Evolutionary conservation across 2,888 invertebrate species (phyloP), one percentile per base, ranked within the genome.

Genomic region (Xylocampa areola): DNA sequence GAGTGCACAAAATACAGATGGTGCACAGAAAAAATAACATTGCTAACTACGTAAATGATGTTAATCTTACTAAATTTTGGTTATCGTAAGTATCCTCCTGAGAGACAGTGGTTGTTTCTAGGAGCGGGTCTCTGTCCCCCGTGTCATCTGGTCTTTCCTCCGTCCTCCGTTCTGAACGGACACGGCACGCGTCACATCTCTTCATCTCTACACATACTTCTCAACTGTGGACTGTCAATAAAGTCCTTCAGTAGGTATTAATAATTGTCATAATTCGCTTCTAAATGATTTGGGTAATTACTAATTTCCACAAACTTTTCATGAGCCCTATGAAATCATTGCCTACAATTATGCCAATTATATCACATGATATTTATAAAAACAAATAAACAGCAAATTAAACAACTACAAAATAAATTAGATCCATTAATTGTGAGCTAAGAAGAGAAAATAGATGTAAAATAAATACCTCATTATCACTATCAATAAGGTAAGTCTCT

Each of bases 121-220:
- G 82, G 72, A 93, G 88, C 45, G 90, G 91, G 77, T 89, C 89
- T 57, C 87, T 82, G 81, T 89, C 90, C 54, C 85, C 84, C 39
- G 79, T 79, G 39, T 68, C 68, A 37, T 72, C 73, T 30, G 71
- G 64, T 47, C 69, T 80, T 74, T 73, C 73, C 68, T 81, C 81
- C 68, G 76, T 80, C 80, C 82, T 87, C 85, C 87, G 82, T 71
- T 90, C 89, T 59, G 88, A 82, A 79, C 86, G 88, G 67, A 75
- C 79, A 80, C 85, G 85, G 86, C 88, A 89, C 78, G 82, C 86
- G 70, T 87, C 87, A 86, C 92, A 91, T 86, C 86, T 91, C 92
- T 90, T 92, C 93, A 93, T 93, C 83, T 86, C 89, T 92, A 92
- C 77, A 88, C 93, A 93, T 92, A 91, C 88, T 91, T 90, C 88